Base-by-base conservation (phyloP, 2,113 vertebrate genomes). In the Ailuropoda melanoleuca region DNA sequence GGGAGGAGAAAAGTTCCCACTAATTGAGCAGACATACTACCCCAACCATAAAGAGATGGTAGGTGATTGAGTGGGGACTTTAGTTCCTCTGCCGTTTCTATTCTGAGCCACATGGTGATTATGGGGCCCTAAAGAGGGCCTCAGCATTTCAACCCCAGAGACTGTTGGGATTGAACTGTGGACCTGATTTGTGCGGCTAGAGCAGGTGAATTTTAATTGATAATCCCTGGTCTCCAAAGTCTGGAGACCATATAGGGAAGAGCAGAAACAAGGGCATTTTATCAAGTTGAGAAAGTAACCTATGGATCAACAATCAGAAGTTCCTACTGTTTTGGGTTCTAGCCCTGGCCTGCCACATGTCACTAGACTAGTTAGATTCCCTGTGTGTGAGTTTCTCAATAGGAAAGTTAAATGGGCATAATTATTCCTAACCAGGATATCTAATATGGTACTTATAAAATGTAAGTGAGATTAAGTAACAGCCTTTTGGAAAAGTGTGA, bases 41-140 rank as follows among this genome's bases (percentile, higher is more conserved):
- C 99, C 99, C 29, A 99, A 99, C 98, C 99, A 99, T 98, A 99
- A 98, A 98, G 99, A 99, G 99, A 99, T 99, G 99, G 99, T 99
- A 99, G 72, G 99, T 98, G 88, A 60, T 34, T 10, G 37, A 56
- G 50, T 55, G 17, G 43, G 50, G 68, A 68, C 14, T 24, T 60
- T 48, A 46, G 14, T 70, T 55, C 50, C 62, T 83, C 24, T 78
- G 37, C 24, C 95, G 0, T 74, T 86, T 50, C 14, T 60, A 90
- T 46, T 48, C 11, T 55, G 37, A 89, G 24, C 66, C 8, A 31
- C 53, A 24, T 24, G 17, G 60, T 68, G 53, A 53, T 48, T 62
- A 4, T 56, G 50, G 53, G 53, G 7, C 29, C 81, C 86, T 91
- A 77, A n/a, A 23, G 9, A 93, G 26, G 21, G 10, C 55, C 53